Evolutionary conservation across 2,888 invertebrate genomes (phyloP), one percentile per base, ranked within the genome.

Genomic region (Cheilosia variabilis): DNA sequence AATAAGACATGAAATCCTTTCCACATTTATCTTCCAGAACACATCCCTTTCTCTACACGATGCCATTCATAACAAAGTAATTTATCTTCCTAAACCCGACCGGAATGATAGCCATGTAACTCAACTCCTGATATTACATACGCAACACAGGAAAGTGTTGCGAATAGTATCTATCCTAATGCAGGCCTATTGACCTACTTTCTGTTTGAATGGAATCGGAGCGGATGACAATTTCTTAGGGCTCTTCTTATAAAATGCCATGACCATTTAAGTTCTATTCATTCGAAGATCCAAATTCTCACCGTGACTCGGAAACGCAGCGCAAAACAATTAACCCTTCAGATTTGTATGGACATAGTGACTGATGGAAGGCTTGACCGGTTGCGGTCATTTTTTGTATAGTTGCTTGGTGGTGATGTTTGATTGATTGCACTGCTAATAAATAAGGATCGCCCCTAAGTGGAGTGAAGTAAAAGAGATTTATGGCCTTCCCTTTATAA

Each of bases 1-100:
- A 73, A 72, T 72, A 62, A 72, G 72, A 72, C 53, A 53, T 53
- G 57, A 65, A 65, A 63, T 73, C 55, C 73, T 57, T 62, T 47
- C 53, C 47, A 57, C 63, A 63, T 55, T 73, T 65, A 63, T 63
- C 55, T 41, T 47, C 19, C 27, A 19, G 43, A 43, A 31, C 22
- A 24, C 43, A 53, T 41, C 24, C 52, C 52, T 15, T 52, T 13
- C 22, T 15, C 19, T 19, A 31, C 47, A 50, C 2, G 31, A n/a
- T 31, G 10, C 55, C 45, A 47, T 31, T 43, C 55, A 27, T 22
- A 37, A 27, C 15, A 17, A 52, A 52, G 31, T 62, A 63, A 37
- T 73, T 55, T 65, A 63, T 55, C 45, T 55, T 65, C 37, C 47
- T 45, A 24, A 37, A 55, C 45, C 45, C 55, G 24, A 52, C 24